Percentiles rank a stretch among this genome's conserved stretches.
Evolutionary conservation across 2,888 invertebrate species (phyloP).

Genomic region (Philonicus albiceps): DNA sequence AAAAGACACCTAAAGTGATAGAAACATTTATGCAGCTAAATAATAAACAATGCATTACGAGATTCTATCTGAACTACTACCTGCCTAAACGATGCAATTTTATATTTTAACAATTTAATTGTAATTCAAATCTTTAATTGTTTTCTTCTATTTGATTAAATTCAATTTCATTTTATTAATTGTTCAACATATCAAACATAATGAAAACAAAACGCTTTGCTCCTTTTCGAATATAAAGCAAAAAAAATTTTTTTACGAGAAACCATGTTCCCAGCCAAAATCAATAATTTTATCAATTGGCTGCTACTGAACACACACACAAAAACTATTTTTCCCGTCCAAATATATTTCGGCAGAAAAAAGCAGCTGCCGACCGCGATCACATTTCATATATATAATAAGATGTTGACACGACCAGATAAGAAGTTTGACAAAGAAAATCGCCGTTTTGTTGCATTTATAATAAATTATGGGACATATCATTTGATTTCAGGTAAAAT

Average conservation of each 20-base stretch:
- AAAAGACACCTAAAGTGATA: too few species aligned
- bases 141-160: not conserved
- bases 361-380: not conserved
- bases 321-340: not conserved
- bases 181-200: not conserved
- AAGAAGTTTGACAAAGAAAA: not conserved
- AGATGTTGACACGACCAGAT: not conserved
- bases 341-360: not conserved
- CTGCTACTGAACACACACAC: not conserved
- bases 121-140: not conserved
- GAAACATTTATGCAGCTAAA: not conserved
- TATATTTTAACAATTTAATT: not conserved
- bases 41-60: not conserved
- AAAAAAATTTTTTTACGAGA: not conserved
- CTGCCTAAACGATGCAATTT: too few species aligned
- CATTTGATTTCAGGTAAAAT: slow-evolving; percentile 26
- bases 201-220: not conserved
- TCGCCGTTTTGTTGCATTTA: not conserved
- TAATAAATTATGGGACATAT: slow-evolving; percentile 14
- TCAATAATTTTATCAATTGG: not conserved
- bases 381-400: not conserved
- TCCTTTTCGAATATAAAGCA: not conserved
- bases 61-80: too few species aligned
- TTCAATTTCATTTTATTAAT: not conserved
- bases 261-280: not conserved